Evolutionary conservation across 2,113 vertebrate species (phyloP).

Genomic region (human): DNA sequence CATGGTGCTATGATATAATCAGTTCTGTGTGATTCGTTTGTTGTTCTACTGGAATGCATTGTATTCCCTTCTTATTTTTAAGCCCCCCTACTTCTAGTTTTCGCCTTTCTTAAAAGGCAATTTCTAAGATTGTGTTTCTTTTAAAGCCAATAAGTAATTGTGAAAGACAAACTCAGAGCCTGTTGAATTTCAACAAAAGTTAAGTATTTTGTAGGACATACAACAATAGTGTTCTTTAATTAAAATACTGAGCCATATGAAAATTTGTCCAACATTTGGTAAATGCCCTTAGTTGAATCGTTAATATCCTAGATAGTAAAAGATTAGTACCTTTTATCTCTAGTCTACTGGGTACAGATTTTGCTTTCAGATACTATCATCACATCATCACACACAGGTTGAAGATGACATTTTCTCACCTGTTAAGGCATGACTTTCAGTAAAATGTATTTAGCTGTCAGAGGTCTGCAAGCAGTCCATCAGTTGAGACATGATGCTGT

Average conservation of each 20-base stretch:
- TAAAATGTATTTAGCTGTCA: neutral
- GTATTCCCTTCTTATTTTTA: constrained; percentile 72
- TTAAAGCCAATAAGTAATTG: constrained; percentile 78
- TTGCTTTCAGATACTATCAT: neutral
- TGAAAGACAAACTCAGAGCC: constrained; percentile 70
- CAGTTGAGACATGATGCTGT: neutral
- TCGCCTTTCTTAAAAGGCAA: constrained; percentile 75
- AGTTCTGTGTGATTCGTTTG: constrained; percentile 73
- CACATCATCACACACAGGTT: neutral
- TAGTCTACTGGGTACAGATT: constrained; percentile 4
- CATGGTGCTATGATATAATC: constrained; percentile 75
- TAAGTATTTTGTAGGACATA: constrained; percentile 6
- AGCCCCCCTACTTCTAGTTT: constrained; percentile 69
- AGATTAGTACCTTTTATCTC: constrained; percentile 46
- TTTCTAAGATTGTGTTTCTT: constrained; percentile 75
- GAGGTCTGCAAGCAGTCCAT: neutral
- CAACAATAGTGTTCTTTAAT: constrained; percentile 57
- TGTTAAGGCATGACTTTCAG: neutral
- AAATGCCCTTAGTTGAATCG: constrained; percentile 55
- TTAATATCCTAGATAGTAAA: constrained; percentile 27
- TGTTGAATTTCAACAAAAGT: constrained; percentile 55
- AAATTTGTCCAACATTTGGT: constrained; percentile 54
- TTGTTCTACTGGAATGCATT: constrained; percentile 66
- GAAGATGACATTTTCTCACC: constrained; percentile 14
- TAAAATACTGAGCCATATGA: constrained; percentile 49